Evolutionary conservation across 1,140 invertebrate species (phyloP), one percentile per base, ranked within the genome.

Genomic region (Brachionus koreanus): DNA sequence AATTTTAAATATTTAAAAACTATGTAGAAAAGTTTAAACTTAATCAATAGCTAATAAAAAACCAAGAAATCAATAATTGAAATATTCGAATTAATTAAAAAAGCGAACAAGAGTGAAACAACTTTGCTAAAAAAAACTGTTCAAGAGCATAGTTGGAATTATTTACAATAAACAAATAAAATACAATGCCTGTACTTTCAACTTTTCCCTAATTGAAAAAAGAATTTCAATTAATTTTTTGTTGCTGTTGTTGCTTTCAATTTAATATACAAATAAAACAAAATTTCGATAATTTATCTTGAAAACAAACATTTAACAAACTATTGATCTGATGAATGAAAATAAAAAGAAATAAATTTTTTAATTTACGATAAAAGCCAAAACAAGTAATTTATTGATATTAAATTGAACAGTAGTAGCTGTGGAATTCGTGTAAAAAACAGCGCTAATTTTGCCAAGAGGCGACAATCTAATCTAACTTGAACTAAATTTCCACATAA

Each of bases 141-240:
- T 69, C 65, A 69, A 69, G 65, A 69, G 65, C 63, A 37, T 69
- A 35, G 65, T 39, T 69, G 65, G 65, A 69, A 69, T n/a, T 23
- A 37, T 39, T 37, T 19, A 69, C 37, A 69, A 69, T 37, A 37
- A 69, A 39, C 16, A 69, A 69, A 69, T 37, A 69, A 39, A 69
- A 37, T 12, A 16, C 25, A 65, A 65, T 37, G 33, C 25, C 63
- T 33, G 10, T 37, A 65, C 25, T 37, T 65, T 65, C 29, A 33
- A 37, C 63, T 65, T 65, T 65, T 65, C 63, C 13, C 25, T 65
- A 65, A 65, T 65, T 65, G 63, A 65, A 65, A 65, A 65, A 69
- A 69, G 65, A 69, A 69, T 69, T 69, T 69, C 65, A 69, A 69
- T 69, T 69, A 69, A 69, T 69, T 69, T 69, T 69, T 69, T 69